phyloP scores from a whole-genome alignment of 2,888 invertebrate genomes.

The Tipula vernalis region DNA sequence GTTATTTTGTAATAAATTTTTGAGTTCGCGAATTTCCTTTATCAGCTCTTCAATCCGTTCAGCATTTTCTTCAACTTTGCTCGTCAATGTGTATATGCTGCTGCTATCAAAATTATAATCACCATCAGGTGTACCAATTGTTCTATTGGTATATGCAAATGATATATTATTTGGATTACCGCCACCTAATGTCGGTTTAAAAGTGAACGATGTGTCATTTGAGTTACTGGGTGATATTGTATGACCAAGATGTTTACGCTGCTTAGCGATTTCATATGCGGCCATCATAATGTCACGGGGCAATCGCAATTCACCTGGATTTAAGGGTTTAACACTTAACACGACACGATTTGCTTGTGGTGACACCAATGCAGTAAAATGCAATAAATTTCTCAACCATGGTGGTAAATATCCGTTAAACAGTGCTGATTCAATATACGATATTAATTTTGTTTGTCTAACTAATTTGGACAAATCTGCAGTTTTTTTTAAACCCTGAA shows the following conservation, averaged over 20 bases:
- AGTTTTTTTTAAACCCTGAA: slow-evolving; percentile 73
- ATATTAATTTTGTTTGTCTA: slow-evolving; percentile 74
- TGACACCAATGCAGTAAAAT: slow-evolving; percentile 66
- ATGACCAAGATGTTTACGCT: slow-evolving; percentile 55
- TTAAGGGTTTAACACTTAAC: slow-evolving; percentile 68
- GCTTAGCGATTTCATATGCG: slow-evolving; percentile 69
- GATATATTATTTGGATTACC: slow-evolving; percentile 27
- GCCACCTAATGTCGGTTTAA: slow-evolving; percentile 45
- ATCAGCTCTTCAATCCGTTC: slow-evolving; percentile 53
- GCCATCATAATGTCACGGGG: slow-evolving; percentile 68
- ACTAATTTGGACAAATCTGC: slow-evolving; percentile 74
- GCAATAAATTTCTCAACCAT: slow-evolving; percentile 57
- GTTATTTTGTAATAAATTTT: slow-evolving; percentile 38
- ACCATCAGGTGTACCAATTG: slow-evolving; percentile 29
- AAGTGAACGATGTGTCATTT: slow-evolving; percentile 48
- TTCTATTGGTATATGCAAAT: neutral
- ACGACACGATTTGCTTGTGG: slow-evolving; percentile 74
- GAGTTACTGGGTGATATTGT: slow-evolving; percentile 50
- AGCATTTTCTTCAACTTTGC: slow-evolving; percentile 52
- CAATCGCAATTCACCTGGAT: slow-evolving; percentile 68
- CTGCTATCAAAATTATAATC: slow-evolving; percentile 44
- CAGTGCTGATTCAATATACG: slow-evolving; percentile 69
- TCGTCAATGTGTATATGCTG: slow-evolving; percentile 44
- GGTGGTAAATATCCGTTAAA: slow-evolving; percentile 69
- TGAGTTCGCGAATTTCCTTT: slow-evolving; percentile 55